Base-by-base conservation (phyloP, 2,797 vertebrate species). In the Leucoraja ocellata region DNA sequence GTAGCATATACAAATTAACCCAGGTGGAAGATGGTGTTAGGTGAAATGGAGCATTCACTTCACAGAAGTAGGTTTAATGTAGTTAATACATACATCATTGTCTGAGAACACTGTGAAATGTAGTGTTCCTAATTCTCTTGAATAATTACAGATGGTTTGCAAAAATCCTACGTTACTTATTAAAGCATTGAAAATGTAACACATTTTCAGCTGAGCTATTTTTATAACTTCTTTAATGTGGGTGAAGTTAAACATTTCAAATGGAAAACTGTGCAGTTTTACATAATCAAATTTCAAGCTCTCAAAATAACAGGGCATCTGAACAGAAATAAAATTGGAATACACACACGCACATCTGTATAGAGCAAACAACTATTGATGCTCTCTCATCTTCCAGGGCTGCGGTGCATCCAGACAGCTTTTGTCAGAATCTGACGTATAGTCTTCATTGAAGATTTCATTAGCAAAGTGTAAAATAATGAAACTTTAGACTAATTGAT, bases 401-500 rank as follows among this genome's bases (percentile, higher is more conserved):
- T 32, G 1, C 3, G 23, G 86, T 91, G n/a, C 39, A 28, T 90
- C 63, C 4, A 63, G 86, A 68, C 11, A 16, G 16, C 16, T 16
- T 65, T 65, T 68, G 1, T 36, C 63, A 68, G 28, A 32, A 68
- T 90, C 13, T 65, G 32, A 21, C 63, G 10, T 68, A 11, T 9
- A 68, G 61, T 68, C 61, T 36, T 36, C 58, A 90, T 68, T 88
- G 58, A 68, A 32, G n/a, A 65, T 88, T 88, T 61, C 10, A 25
- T 18, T 58, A 88, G 28, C 28, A 63, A 68, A 68, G 68, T 32
- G n/a, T n/a, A 32, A 90, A 90, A 13, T 13, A 68, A 32, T 68
- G n/a, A 90, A 90, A 63, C 86, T 90, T 18, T 90, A 36, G 61
- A 32, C 3, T 23, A 84, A n/a, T 84, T 84, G 81, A 84, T 84